Conservation (phyloP, 2,113 vertebrate genomes). For the Caloenas nicobarica region DNA sequence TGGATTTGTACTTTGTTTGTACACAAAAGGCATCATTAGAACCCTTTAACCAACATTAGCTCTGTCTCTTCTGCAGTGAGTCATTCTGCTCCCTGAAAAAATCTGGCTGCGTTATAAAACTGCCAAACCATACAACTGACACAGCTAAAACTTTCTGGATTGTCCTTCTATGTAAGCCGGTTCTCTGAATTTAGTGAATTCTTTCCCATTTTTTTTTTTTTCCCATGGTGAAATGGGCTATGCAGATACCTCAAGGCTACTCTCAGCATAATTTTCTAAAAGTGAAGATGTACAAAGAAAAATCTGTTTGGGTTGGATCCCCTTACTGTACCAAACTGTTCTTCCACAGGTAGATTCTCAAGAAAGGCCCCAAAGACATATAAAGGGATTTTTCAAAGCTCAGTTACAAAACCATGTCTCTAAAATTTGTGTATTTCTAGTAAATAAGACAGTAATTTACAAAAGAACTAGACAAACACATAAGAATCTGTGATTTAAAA, state of each 20-base stretch:
- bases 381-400: background rate
- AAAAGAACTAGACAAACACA: background rate
- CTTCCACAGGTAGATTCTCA: background rate
- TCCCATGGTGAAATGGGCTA: background rate
- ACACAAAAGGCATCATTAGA: constrained; percentile 47
- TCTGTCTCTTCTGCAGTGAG: constrained; percentile 32
- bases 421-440: background rate
- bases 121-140: background rate
- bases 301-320: background rate
- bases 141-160: background rate
- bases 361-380: background rate
- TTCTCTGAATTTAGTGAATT: background rate
- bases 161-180: background rate
- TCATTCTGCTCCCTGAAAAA: constrained; percentile 12
- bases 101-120: background rate
- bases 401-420: background rate
- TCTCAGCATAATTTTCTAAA: background rate
- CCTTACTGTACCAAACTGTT: background rate
- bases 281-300: background rate
- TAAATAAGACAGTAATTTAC: background rate
- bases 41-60: constrained; percentile 18
- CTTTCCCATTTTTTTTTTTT: background rate
- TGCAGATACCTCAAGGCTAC: background rate
- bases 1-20: constrained; percentile 47
- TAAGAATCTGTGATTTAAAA: background rate